These are phyloP conservation scores for Drosophila sucinea DNA, from an alignment of 1,140 invertebrate genomes.

Conservation along the genomic window DNA sequence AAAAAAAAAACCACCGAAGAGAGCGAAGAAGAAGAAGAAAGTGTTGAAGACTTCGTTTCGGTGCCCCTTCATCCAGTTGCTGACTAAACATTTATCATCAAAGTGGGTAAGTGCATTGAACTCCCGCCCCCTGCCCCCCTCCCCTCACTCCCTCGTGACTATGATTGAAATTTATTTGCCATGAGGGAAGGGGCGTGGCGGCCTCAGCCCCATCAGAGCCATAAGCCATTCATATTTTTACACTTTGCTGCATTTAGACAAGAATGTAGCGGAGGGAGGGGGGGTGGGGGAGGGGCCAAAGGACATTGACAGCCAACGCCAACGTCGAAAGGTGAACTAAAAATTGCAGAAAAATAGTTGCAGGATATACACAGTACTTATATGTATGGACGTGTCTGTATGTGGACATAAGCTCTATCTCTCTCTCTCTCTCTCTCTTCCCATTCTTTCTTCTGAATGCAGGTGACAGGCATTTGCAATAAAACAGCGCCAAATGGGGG, in stretches of 20 bases:
- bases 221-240: slow-evolving; percentile 76
- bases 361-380: slow-evolving; percentile 41
- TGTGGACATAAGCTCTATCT: slow-evolving; percentile 40
- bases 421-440: too few relatives aligned
- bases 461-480: slow-evolving; percentile 75
- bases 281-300: slow-evolving; percentile 21
- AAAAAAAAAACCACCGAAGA: neutral
- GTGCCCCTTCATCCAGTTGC: slow-evolving; percentile 28
- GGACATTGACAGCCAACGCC: slow-evolving; percentile 60
- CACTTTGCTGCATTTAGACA: slow-evolving; percentile 71
- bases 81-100: slow-evolving; percentile 76
- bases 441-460: slow-evolving; percentile 41
- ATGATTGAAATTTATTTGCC: slow-evolving; percentile 66
- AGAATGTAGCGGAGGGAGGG: slow-evolving; percentile 17
- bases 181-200: slow-evolving; percentile 55
- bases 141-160: slow-evolving; percentile 20
- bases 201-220: slow-evolving; percentile 37
- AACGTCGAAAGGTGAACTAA: slow-evolving; percentile 65
- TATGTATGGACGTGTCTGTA: slow-evolving; percentile 26
- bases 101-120: slow-evolving; percentile 67
- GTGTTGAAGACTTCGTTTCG: slow-evolving; percentile 15
- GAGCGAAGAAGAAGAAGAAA: neutral
- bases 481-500: slow-evolving; percentile 45
- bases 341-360: slow-evolving; percentile 50
- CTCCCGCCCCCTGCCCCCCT: slow-evolving; percentile 2